These are phyloP conservation scores for Antechinus stuartii DNA, from an alignment of 2,113 vertebrate species.

Conservation along the genomic window DNA sequence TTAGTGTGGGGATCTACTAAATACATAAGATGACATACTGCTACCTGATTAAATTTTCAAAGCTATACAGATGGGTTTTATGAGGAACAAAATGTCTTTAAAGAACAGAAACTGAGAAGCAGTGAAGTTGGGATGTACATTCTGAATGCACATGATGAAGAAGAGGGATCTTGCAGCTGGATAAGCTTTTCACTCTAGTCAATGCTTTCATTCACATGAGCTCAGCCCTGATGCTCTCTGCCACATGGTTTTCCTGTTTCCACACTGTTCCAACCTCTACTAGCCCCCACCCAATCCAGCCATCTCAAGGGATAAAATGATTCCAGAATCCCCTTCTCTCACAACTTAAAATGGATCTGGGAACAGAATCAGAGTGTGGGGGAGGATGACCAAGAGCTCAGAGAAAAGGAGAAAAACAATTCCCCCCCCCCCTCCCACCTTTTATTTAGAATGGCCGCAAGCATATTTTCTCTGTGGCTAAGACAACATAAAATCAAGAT, in stretches of 20 bases:
- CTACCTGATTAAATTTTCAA: conserved; percentile 38
- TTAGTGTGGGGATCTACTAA: conserved; percentile 31
- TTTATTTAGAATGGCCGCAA: background rate
- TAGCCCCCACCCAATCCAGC: conserved; percentile 46
- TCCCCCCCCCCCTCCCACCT: background rate
- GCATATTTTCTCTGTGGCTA: background rate
- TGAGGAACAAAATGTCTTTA: background rate
- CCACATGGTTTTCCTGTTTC: conserved; percentile 82
- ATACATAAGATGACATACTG: conserved; percentile 29
- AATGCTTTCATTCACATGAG: conserved; percentile 78
- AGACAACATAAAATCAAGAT: background rate
- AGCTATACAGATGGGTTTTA: background rate
- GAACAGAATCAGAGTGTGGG: background rate
- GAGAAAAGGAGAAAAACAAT: background rate
- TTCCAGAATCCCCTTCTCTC: conserved; percentile 68
- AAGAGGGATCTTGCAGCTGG: conserved; percentile 17
- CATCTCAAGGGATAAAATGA: conserved; percentile 63
- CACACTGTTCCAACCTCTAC: conserved; percentile 43
- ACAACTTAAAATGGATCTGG: background rate
- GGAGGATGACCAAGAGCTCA: background rate
- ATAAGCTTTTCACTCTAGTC: conserved; percentile 49
- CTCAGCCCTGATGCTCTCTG: conserved; percentile 68
- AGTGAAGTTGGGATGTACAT: background rate
- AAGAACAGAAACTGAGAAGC: conserved; percentile 43
- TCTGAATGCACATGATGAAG: background rate